Conservation (phyloP, 2,113 vertebrate genomes). For the Garra rufa region DNA sequence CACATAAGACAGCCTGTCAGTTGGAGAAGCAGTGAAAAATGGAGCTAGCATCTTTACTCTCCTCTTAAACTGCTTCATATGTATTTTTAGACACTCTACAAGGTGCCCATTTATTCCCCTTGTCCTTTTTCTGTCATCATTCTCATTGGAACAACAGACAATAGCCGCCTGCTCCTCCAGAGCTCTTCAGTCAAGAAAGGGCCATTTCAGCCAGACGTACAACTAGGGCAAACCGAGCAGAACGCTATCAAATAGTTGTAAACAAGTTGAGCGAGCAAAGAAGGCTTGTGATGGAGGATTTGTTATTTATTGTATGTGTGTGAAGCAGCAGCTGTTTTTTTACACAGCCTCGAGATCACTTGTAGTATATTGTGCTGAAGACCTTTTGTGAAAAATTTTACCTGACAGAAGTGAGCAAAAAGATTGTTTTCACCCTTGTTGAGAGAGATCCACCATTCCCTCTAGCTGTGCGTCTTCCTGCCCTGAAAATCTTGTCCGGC, state of each 20-base stretch:
- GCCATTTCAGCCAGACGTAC: constrained; percentile 22
- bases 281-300: constrained; percentile 44
- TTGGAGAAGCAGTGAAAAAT: background rate
- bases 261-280: constrained; percentile 26
- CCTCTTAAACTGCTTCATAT: background rate
- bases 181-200: constrained; percentile 16
- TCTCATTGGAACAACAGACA: constrained; percentile 39
- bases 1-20: background rate
- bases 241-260: constrained; percentile 41
- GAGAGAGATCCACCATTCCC: constrained; percentile 1
- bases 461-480: background rate
- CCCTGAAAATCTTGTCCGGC: constrained; percentile 26
- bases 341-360: constrained; percentile 15
- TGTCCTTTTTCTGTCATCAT: constrained; percentile 8
- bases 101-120: constrained; percentile 27
- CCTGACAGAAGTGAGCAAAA: constrained; percentile 33
- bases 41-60: background rate
- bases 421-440: constrained; percentile 36
- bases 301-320: background rate
- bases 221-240: constrained; percentile 13
- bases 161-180: constrained; percentile 1
- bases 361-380: constrained; percentile 26
- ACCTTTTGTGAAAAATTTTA: constrained; percentile 23
- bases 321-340: constrained; percentile 33
- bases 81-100: constrained; percentile 54